A percentile compares a stretch with the other conserved stretches of the same genome.
These are phyloP conservation scores for Danaus plexippus DNA, from an alignment of 1,140 invertebrate genomes.

Conservation along the genomic window DNA sequence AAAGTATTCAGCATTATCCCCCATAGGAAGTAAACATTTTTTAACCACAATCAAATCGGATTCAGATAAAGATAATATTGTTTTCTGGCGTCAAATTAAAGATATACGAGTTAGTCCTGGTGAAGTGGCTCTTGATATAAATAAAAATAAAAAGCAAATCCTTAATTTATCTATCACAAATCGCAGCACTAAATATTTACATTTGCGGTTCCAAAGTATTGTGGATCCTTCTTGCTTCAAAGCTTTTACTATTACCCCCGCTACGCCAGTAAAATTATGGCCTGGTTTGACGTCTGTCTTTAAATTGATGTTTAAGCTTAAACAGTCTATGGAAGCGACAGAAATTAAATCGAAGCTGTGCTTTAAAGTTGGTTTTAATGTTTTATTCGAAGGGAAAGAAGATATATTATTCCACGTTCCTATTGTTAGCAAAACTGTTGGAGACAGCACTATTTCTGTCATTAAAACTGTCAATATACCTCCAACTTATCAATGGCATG, in stretches of 20 bases:
- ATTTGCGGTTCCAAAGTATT: slow-evolving; percentile 34
- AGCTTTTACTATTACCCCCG: slow-evolving; percentile 30
- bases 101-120: slow-evolving; percentile 30
- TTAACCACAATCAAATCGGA: background rate
- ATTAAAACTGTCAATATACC: slow-evolving; percentile 36
- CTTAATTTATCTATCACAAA: slow-evolving; percentile 42
- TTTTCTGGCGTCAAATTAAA: slow-evolving; percentile 20
- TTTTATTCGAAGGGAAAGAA: slow-evolving; percentile 17
- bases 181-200: slow-evolving; percentile 26
- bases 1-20: slow-evolving; percentile 19
- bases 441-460: slow-evolving; percentile 23
- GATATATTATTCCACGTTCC: slow-evolving; percentile 32
- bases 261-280: slow-evolving; percentile 31
- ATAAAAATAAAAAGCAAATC: slow-evolving; percentile 28
- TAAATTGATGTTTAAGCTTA: slow-evolving; percentile 25
- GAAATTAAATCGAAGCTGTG: slow-evolving; percentile 26
- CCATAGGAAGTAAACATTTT: slow-evolving; percentile 10
- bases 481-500: slow-evolving; percentile 45
- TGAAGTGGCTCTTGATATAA: slow-evolving; percentile 27
- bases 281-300: slow-evolving; percentile 41
- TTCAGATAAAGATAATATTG: slow-evolving; percentile 4
- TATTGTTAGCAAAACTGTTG: slow-evolving; percentile 24
- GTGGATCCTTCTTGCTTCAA: slow-evolving; percentile 32
- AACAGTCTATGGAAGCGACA: slow-evolving; percentile 10
- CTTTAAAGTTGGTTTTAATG: slow-evolving; percentile 42